Evolutionary conservation across 2,113 vertebrate genomes (phyloP).

Genomic region (Cricetomys ansorgei): DNA sequence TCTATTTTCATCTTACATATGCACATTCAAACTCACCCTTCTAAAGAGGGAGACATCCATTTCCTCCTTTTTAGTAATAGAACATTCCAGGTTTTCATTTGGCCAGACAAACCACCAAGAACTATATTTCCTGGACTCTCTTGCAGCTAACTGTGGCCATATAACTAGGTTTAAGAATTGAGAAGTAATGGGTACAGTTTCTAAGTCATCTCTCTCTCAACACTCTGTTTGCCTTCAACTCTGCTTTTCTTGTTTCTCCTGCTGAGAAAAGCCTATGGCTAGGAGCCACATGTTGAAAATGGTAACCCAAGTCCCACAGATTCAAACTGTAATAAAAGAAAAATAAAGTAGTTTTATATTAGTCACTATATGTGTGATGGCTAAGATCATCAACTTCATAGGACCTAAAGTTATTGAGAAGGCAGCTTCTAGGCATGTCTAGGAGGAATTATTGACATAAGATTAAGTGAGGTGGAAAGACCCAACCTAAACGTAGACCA

Average conservation of each 20-base stretch:
- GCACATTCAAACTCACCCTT: neutral
- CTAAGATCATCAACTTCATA: neutral
- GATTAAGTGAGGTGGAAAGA: neutral
- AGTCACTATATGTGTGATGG: neutral
- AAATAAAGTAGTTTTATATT: neutral
- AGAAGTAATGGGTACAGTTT: neutral
- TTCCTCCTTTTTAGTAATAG: neutral
- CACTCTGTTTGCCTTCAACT: neutral
- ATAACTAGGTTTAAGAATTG: neutral
- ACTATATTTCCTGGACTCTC: neutral
- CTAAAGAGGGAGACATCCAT: neutral
- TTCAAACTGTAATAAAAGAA: neutral
- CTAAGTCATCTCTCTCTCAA: neutral
- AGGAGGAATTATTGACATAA: neutral
- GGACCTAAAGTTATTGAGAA: neutral
- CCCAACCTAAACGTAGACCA: neutral
- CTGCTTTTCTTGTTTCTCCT: neutral
- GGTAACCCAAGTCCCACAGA: neutral
- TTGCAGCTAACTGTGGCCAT: constrained; percentile 24
- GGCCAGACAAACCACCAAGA: neutral
- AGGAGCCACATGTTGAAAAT: neutral
- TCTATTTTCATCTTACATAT: neutral
- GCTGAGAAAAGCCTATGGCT: neutral
- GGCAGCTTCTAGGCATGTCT: neutral
- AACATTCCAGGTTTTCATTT: neutral